phyloP scores from a whole-genome alignment of 2,797 vertebrate genomes.

The Poecilia gillii region DNA sequence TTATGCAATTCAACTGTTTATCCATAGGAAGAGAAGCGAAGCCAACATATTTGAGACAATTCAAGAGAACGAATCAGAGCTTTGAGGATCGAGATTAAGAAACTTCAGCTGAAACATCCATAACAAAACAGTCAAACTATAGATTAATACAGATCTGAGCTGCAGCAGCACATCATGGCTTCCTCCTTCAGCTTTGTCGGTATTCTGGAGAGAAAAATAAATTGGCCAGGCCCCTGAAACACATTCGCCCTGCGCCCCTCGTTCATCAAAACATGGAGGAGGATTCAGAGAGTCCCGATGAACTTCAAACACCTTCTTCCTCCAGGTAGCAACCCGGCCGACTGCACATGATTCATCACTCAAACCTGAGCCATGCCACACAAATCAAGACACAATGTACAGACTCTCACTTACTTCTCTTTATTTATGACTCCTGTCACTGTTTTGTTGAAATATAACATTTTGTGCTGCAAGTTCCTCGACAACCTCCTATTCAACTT shows the following conservation, averaged over 20 bases:
- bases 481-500: not conserved
- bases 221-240: slow-evolving; percentile 52
- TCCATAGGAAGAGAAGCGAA: not conserved
- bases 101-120: not conserved
- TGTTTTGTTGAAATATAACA: slow-evolving; percentile 13
- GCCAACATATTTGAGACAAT: slow-evolving; percentile 17
- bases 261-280: slow-evolving; percentile 51
- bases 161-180: slow-evolving; percentile 21
- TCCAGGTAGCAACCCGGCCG: slow-evolving; percentile 9
- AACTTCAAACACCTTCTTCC: slow-evolving; percentile 27
- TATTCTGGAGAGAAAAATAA: slow-evolving; percentile 44
- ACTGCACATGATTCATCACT: slow-evolving; percentile 8
- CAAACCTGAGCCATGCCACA: not conserved
- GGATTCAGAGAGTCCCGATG: slow-evolving; percentile 43
- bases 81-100: not conserved
- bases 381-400: not conserved
- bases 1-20: slow-evolving; percentile 30
- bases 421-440: slow-evolving; percentile 6
- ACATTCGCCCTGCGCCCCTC: slow-evolving; percentile 60
- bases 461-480: not conserved
- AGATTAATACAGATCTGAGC: slow-evolving; percentile 23
- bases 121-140: not conserved
- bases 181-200: slow-evolving; percentile 53
- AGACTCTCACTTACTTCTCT: not conserved
- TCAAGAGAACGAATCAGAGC: slow-evolving; percentile 2